Evolutionary conservation across 2,888 invertebrate genomes (phyloP), one percentile per base, ranked within the genome.

Genomic region (Lasioglossum pauxillum): DNA sequence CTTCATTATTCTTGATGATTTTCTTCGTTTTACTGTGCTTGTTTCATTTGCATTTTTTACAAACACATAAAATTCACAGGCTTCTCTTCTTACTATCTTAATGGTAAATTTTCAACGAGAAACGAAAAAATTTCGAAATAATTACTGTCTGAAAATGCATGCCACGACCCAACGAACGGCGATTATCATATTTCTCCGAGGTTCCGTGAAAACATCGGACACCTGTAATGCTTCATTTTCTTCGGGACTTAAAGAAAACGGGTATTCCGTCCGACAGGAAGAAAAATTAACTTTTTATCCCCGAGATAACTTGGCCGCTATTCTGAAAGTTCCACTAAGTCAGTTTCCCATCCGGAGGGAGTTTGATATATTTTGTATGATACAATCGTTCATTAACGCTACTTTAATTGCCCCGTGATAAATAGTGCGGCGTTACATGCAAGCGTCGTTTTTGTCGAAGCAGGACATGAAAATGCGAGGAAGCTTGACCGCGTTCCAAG

Each of bases 391-490:
- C 69, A 31, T 84, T 84, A 80, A 84, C 27, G 71, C 69, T 35
- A 64, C 60, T 77, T 77, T 84, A 84, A 84, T 84, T 85, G 60
- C 64, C 8, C 23, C 12, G 76, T 49, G 80, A 80, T 80, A 85
- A 79, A 80, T 85, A 83, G 53, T n/a, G 19, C 14, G 57, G 31
- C 16, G 23, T 38, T 41, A 49, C 64, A 78, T 35, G 75, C 75
- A 16, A 74, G n/a, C 72, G 44, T 57, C 69, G 23, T 57, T 64
- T 35, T 78, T 31, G 44, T 23, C 4, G n/a, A 44, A n/a, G 10
- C 12, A 44, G 10, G n/a, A 16, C 31, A 16, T 2, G 14, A 73
- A 75, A 60, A 71, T 38, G n/a, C 38, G 16, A 38, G 19, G 19
- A 64, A 74, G 46, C 44, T 79, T 19, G 67, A 57, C 23, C 49